Percentiles rank a stretch among this genome's conserved stretches.
Evolutionary conservation across 2,888 invertebrate genomes (phyloP).

Genomic region (Mayetiola destructor): DNA sequence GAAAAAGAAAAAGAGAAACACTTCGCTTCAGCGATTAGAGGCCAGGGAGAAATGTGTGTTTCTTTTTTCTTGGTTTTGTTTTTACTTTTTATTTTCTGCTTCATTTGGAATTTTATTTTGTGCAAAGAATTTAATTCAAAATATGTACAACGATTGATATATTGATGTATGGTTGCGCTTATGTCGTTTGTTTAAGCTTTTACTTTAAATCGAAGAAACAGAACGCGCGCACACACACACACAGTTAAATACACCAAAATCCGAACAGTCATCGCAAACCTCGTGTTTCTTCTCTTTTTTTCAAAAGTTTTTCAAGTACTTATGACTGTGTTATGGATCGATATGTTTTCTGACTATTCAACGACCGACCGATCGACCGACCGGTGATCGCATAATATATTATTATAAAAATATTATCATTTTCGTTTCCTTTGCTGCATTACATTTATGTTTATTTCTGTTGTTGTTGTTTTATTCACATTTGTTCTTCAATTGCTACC

Average conservation of each 20-base stretch:
- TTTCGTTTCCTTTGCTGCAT: constrained; percentile 5
- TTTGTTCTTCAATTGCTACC: neutral
- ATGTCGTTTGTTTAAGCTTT: neutral
- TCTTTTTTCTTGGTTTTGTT: no score
- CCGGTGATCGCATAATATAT: no score
- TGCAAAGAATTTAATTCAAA: neutral
- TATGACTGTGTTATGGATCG: neutral
- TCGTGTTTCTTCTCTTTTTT: no score
- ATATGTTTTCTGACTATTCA: constrained; percentile 2
- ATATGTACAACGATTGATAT: constrained; percentile 1
- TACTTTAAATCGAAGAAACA: no score
- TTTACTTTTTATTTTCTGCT: neutral
- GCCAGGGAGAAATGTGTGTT: neutral
- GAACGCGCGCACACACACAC: neutral
- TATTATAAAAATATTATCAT: constrained; percentile 14
- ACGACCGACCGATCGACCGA: neutral
- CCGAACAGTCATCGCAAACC: neutral
- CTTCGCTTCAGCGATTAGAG: constrained; percentile 5
- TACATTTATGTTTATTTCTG: neutral
- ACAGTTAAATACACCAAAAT: neutral
- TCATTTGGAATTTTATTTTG: neutral
- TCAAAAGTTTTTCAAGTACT: no score
- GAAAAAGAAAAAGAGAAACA: neutral
- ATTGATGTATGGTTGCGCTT: neutral
- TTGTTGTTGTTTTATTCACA: neutral